Base-by-base conservation (phyloP, 2,797 vertebrate species). In the Odontamblyopus rebecca region DNA sequence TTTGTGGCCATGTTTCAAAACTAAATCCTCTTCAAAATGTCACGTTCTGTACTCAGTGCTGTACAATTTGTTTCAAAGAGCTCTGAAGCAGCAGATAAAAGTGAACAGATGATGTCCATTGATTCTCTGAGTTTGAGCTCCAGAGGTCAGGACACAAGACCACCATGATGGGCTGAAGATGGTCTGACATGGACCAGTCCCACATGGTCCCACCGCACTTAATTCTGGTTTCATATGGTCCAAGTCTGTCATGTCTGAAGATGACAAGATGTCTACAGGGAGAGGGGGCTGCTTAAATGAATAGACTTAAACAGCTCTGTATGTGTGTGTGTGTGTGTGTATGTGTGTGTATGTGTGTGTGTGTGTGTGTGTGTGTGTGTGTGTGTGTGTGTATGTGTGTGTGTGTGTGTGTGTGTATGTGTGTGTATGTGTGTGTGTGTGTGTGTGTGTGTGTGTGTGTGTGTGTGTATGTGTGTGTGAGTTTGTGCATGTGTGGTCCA, bases 141-240 rank as follows among this genome's bases (percentile, higher is more conserved):
- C 13, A 30, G 6, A 78, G 84, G 81, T 80, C 78, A 61, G 67
- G 71, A 68, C 74, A 66, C 54, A 0, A 2, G 77, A 76, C 16
- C 50, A 48, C 5, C 50, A 7, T 27, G 57, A 4, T 30, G 65
- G 57, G 4, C 27, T 4, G 54, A 15, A 53, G 57, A 35, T 19
- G 89, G 88, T 84, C 82, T 89, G 85, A 86, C 76, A 6, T 87
- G 41, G 23, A 78, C 57, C 27, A 77, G 74, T 86, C 84, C 85
- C 89, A 71, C 12, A 9, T 38, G 79, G 75, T 48, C 44, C 78
- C 72, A 68, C 1, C 35, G 35, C 16, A 2, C 68, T 18, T 61
- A 41, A 71, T 32, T 81, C 76, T 0, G 67, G 78, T 85, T 85
- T 82, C 79, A 74, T 75, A 79, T 86, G 12, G 77, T 85, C 72